These are phyloP conservation scores for Cosmopolites sordidus DNA, from an alignment of 2,888 invertebrate genomes.

Conservation along the genomic window DNA sequence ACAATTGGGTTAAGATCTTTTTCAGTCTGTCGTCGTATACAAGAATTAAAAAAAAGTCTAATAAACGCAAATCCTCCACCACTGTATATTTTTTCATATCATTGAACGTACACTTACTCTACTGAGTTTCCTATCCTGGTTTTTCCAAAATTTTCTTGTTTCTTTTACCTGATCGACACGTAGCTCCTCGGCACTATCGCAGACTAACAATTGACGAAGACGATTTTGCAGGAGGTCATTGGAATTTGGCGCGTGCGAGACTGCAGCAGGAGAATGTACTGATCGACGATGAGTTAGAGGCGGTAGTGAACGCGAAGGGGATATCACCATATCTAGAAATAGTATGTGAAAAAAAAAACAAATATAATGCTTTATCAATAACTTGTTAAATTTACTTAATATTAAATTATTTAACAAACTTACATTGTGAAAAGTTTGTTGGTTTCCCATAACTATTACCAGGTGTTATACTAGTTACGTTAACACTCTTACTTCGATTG, in stretches of 20 bases:
- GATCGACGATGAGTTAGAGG: constrained; percentile 53
- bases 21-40: too few species aligned
- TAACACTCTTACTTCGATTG: constrained; percentile 46
- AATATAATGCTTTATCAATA: background rate
- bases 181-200: constrained; percentile 66
- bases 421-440: constrained; percentile 46
- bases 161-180: constrained; percentile 46
- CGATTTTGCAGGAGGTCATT: constrained; percentile 72
- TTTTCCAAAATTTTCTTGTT: constrained; percentile 6
- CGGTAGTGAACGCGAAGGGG: constrained; percentile 52
- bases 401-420: constrained; percentile 34
- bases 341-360: background rate
- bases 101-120: constrained; percentile 12
- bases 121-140: constrained; percentile 7
- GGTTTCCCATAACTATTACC: constrained; percentile 41
- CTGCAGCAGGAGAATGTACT: constrained; percentile 59
- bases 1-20: too few species aligned
- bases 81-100: too few species aligned
- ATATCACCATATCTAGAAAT: constrained; percentile 47
- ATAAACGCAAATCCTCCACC: too few species aligned
- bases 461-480: constrained; percentile 36
- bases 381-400: background rate
- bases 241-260: constrained; percentile 49
- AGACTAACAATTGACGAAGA: constrained; percentile 69
- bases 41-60: too few species aligned